Percentiles rank a stretch among this genome's conserved stretches.
Conservation (phyloP, 2,113 vertebrate species). For the Tychaedon coryphoeus region DNA sequence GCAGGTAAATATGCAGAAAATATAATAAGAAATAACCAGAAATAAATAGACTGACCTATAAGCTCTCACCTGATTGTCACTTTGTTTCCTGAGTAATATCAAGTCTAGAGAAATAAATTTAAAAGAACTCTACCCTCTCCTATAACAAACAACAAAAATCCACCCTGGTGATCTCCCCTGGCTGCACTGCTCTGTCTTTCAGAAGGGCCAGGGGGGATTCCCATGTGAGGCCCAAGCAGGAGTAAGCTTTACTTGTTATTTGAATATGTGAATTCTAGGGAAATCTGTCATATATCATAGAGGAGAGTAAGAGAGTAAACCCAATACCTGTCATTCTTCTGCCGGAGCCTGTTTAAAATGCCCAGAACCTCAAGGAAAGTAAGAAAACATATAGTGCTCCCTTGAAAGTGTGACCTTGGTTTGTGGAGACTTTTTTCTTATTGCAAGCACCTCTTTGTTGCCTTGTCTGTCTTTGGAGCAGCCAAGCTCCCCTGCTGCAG, state of each 20-base stretch:
- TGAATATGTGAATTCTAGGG: not conserved
- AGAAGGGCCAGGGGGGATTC: rapidly evolving
- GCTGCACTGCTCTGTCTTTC: rapidly evolving
- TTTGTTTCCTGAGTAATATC: not conserved
- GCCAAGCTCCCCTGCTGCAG: not conserved
- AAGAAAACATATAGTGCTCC: not conserved
- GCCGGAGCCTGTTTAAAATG: not conserved
- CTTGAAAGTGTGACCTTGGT: not conserved
- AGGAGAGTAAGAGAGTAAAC: not conserved
- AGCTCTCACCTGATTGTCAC: not conserved
- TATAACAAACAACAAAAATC: not conserved
- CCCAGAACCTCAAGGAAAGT: not conserved
- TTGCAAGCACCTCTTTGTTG: not conserved
- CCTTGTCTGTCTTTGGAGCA: not conserved
- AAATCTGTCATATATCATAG: not conserved
- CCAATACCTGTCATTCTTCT: not conserved
- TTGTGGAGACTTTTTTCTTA: not conserved
- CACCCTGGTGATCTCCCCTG: not conserved
- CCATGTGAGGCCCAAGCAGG: not conserved
- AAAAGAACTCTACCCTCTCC: not conserved
- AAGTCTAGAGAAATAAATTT: not conserved
- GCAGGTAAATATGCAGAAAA: not conserved
- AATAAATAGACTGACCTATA: not conserved
- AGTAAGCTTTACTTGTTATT: not conserved
- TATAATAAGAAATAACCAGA: not conserved